Percentiles rank a stretch among this genome's conserved stretches.
Evolutionary conservation across 2,888 invertebrate species (phyloP).

Genomic region (Himalopsyche kuldschensis): DNA sequence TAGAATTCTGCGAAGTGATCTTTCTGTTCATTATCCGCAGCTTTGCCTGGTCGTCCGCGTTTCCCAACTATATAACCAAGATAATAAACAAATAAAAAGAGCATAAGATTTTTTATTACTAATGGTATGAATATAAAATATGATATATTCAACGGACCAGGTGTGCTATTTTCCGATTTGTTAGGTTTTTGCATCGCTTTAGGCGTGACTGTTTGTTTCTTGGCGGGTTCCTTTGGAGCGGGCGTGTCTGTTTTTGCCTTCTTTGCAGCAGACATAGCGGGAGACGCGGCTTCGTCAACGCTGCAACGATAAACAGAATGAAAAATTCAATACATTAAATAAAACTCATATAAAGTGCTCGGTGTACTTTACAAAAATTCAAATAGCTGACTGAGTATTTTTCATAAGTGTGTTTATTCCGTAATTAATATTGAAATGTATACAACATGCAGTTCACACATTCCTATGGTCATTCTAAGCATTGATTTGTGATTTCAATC

Average conservation of each 20-base stretch:
- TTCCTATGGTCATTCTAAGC: neutral
- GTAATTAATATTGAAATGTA: neutral
- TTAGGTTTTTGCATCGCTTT: constrained; percentile 16
- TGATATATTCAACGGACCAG: constrained; percentile 11
- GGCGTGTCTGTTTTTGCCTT: neutral
- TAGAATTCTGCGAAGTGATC: constrained; percentile 54
- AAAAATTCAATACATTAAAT: neutral
- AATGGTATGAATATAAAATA: neutral
- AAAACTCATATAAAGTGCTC: neutral
- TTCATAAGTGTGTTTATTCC: neutral
- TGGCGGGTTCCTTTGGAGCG: neutral
- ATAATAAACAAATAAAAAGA: neutral
- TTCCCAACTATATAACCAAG: neutral
- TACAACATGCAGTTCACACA: neutral
- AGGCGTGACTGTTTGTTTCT: neutral
- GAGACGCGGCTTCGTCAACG: neutral
- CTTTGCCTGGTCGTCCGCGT: constrained; percentile 4
- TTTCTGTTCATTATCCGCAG: constrained; percentile 29
- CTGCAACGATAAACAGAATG: neutral
- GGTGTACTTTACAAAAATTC: neutral
- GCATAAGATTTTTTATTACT: neutral
- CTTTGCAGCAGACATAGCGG: neutral
- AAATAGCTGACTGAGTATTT: neutral
- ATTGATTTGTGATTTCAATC: too few species aligned
- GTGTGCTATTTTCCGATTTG: constrained; percentile 31